Evolutionary conservation across 1,140 invertebrate genomes (phyloP), one percentile per base, ranked within the genome.

Genomic region (Phocides pigmalion): DNA sequence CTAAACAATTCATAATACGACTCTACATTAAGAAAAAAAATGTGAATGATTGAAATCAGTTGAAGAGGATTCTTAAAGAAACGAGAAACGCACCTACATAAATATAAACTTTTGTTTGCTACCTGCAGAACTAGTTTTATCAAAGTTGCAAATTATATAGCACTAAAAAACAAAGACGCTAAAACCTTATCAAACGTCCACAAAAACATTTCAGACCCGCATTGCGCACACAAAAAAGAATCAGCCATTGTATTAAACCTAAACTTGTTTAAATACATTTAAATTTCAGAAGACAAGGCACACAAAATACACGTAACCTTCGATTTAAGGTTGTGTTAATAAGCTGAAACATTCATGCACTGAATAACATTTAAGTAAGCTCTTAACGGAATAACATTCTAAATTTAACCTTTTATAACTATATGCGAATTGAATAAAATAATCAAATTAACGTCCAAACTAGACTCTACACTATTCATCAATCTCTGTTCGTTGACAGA

Each of bases 251-350:
- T 25, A 49, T 19, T 11, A 35, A 37, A 61, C 56, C 32, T 22
- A 49, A 61, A 16, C 16, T 39, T 22, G 14, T 49, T 16, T 4
- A n/a, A 49, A 61, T 61, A 61, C 25, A 49, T 16, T 49, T 49
- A 39, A 61, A 49, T 49, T 61, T 61, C 11, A 39, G 46, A 49
- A 61, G 15, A 4, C n/a, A 20, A 56, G 6, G 4, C 22, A 44
- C 17, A 37, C n/a, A 49, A 35, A 8, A 61, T 17, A 61, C 44
- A 37, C 8, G 19, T 64, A 67, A 70, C 68, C 64, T 70, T 67
- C 61, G 56, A 66, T 65, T 63, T 70, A 41, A 51, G 46, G 59
- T 63, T 61, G 56, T 61, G 44, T 47, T 61, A 44, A 61, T 61
- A 61, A 61, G 56, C 56, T 25, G 53, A 56, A 56, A 56, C 53